Base-by-base conservation (phyloP, 1,140 invertebrate genomes). In the Apolygus lucorum region DNA sequence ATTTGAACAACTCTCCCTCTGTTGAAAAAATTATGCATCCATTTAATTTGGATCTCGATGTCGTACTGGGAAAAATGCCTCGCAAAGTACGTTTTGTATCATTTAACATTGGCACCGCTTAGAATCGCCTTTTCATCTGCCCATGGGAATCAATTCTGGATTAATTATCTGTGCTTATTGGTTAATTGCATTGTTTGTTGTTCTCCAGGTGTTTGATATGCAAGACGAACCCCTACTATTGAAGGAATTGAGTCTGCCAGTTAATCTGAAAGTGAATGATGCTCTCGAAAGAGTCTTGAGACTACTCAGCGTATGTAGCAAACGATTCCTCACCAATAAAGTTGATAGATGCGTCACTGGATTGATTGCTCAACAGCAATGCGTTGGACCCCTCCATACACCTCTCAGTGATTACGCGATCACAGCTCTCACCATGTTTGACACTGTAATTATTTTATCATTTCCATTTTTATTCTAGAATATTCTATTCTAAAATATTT, bases 301-400 rank as follows among this genome's bases (percentile, higher is more conserved):
- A 73, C 82, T 98, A 22, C 92, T 95, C 0, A 87, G 92, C 2
- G 95, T 99, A 26, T 91, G 87, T 52, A 97, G 94, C 77, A 99
- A 99, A 79, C 84, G 96, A 75, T 99, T 93, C 78, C 83, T 99
- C 0, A 98, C 95, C 0, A 98, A 93, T 76, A 88, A 89, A 79
- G 95, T 99, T 1, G 96, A 99, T 79, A 84, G 96, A 63, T 97
- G 93, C 78, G 96, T 99, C 0, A 93, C 93, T n/a, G 96, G 95
- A 26, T 81, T 98, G 25, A 86, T 98, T 62, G 95, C 93, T 1
- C 96, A 98, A 79, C 96, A 99, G 75, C 96, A 99, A 78, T 99
- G 96, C 79, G 93, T 99, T 63, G 96, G 96, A 1, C 94, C 95
- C 0, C 79, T 98, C 1, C 96, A 99, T 77, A 95, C 93, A 4